Conservation (phyloP, 2,113 vertebrate species). For the Pachycephala philippinensis region DNA sequence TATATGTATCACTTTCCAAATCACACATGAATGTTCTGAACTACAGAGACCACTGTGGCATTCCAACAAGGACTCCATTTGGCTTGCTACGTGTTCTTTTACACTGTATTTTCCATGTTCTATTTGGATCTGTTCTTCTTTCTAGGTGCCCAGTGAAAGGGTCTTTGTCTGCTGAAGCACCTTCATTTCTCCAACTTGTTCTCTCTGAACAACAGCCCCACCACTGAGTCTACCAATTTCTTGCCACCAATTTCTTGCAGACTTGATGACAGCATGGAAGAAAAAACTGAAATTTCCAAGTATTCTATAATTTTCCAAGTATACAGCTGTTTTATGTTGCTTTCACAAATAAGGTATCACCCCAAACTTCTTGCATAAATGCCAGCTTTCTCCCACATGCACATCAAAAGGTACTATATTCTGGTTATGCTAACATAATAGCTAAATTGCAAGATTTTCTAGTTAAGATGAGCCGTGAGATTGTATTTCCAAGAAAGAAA, state of each 20-base stretch:
- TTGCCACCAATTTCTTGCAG: background rate
- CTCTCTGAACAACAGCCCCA: background rate
- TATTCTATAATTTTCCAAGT: background rate
- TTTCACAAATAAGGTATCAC: background rate
- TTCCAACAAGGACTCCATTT: background rate
- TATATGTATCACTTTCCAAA: background rate
- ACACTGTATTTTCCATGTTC: background rate
- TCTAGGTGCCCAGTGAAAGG: background rate
- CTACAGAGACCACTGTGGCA: background rate
- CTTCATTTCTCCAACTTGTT: background rate
- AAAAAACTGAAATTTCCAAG: background rate
- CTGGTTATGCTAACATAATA: background rate
- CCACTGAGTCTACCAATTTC: background rate
- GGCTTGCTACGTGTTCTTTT: background rate
- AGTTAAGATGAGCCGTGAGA: background rate
- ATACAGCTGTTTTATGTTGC: background rate
- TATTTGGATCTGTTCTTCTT: background rate
- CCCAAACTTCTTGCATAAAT: background rate
- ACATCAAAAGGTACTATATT: background rate
- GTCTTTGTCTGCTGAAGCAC: background rate
- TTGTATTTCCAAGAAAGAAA: background rate
- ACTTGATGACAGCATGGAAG: background rate
- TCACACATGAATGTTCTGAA: background rate
- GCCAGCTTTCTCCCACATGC: background rate
- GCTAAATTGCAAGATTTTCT: background rate